Evolutionary conservation across 2,113 vertebrate genomes (phyloP).

Genomic region (Merops nubicus): DNA sequence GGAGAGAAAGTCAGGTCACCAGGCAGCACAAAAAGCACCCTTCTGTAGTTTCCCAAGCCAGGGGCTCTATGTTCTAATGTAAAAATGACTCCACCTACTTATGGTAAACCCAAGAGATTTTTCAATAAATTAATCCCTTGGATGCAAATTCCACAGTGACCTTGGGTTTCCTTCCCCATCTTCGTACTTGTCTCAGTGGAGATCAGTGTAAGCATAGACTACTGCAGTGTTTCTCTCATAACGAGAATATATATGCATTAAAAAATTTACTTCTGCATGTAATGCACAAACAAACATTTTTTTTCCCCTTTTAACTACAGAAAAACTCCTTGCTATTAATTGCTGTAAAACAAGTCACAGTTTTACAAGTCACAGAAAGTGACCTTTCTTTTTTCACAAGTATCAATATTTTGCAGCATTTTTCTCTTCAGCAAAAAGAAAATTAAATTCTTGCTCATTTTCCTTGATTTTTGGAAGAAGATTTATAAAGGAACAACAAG

Average conservation of each 20-base stretch:
- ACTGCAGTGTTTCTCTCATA: neutral
- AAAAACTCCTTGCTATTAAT: neutral
- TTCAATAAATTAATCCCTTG: neutral
- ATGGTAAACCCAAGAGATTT: neutral
- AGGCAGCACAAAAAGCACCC: neutral
- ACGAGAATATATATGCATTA: neutral
- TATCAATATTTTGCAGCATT: neutral
- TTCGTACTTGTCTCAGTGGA: neutral
- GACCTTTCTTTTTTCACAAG: neutral
- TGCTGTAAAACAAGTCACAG: conserved; percentile 8
- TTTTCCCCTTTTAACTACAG: neutral
- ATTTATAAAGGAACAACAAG: neutral
- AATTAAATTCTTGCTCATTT: neutral
- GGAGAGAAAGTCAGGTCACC: neutral
- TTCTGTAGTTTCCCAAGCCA: neutral
- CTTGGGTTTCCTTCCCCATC: neutral
- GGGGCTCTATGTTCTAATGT: neutral
- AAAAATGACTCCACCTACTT: neutral
- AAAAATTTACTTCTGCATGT: neutral
- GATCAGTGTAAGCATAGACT: neutral
- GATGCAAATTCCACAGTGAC: neutral
- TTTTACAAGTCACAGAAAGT: neutral
- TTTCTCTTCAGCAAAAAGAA: neutral
- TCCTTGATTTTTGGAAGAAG: neutral
- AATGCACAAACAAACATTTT: neutral